Conservation (phyloP, 2,113 vertebrate genomes). For the Phainopepla nitens region DNA sequence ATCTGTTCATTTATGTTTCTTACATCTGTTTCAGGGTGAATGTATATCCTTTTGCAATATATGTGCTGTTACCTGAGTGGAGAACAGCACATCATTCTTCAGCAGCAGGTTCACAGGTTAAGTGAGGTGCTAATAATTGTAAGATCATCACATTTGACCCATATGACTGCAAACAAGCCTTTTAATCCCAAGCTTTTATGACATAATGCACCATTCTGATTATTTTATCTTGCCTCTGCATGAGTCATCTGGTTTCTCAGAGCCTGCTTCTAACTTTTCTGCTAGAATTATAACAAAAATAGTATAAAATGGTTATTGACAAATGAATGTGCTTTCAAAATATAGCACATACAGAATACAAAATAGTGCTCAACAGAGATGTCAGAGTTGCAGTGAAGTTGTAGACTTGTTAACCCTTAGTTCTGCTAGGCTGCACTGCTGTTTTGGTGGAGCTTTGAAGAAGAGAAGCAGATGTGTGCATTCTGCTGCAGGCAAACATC, state of each 20-base stretch:
- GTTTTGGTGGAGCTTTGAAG: neutral
- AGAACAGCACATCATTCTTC: neutral
- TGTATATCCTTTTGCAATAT: neutral
- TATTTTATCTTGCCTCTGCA: neutral
- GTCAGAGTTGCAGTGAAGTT: neutral
- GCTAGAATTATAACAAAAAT: neutral
- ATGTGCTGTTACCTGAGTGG: neutral
- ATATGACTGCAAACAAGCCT: neutral
- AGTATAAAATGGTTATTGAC: neutral
- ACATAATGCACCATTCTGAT: neutral
- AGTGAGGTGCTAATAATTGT: neutral
- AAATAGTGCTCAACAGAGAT: neutral
- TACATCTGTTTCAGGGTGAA: neutral
- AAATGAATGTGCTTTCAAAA: neutral
- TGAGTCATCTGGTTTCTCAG: neutral
- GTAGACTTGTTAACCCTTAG: neutral
- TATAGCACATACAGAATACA: neutral
- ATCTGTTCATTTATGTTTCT: neutral
- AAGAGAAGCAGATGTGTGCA: neutral
- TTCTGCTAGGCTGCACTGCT: neutral
- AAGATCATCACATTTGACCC: neutral
- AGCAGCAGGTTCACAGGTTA: neutral
- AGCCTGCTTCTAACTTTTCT: neutral
- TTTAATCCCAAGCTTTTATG: neutral
- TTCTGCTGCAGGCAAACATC: neutral